phyloP scores from a whole-genome alignment of 2,888 invertebrate genomes.

The Machimus atricapillus region DNA sequence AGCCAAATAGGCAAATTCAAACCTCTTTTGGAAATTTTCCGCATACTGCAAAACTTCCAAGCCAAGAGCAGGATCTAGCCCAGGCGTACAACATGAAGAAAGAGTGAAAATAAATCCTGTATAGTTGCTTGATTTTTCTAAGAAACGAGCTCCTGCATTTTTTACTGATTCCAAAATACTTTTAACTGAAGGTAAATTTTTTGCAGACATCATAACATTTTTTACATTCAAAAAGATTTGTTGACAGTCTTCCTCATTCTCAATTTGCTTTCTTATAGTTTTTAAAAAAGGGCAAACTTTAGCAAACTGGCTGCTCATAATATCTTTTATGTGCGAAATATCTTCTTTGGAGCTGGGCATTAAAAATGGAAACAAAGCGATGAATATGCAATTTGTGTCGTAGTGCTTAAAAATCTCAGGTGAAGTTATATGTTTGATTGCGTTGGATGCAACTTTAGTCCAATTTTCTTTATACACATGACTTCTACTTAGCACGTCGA shows the following conservation, averaged over 20 bases:
- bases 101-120: conserved; percentile 53
- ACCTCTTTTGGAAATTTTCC: conserved; percentile 47
- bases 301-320: conserved; percentile 53
- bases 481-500: conserved; percentile 65
- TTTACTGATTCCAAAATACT: conserved; percentile 53
- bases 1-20: conserved; percentile 48
- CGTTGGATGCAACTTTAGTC: conserved; percentile 58
- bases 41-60: conserved; percentile 51
- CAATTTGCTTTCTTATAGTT: neutral
- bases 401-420: conserved; percentile 61
- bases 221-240: neutral
- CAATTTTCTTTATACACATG: conserved; percentile 60
- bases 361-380: conserved; percentile 69
- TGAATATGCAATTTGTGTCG: conserved; percentile 65
- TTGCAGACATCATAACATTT: conserved; percentile 7
- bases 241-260: neutral
- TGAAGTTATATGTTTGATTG: conserved; percentile 64
- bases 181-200: conserved; percentile 47
- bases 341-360: conserved; percentile 64
- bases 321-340: conserved; percentile 62
- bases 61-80: conserved; percentile 26
- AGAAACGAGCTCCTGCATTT: conserved; percentile 49
- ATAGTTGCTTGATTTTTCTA: conserved; percentile 51
- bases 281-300: conserved; percentile 40
- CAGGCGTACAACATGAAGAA: conserved; percentile 42